These are phyloP conservation scores for Palloptera scutellata DNA, from an alignment of 2,888 invertebrate genomes.

Conservation along the genomic window DNA sequence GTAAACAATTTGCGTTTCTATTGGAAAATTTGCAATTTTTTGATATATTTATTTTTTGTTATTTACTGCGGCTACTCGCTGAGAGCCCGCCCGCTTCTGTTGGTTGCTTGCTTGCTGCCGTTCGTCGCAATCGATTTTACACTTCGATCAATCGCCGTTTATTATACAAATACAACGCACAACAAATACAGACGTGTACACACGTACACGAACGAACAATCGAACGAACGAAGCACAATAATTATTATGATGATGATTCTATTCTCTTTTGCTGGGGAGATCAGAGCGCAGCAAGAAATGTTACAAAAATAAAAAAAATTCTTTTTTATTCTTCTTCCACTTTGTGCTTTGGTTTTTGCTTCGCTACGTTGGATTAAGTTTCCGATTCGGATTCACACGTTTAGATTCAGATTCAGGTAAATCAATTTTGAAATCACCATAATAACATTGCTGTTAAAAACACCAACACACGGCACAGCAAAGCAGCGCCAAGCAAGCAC, in stretches of 20 bases:
- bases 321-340: not conserved
- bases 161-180: slow-evolving; percentile 10
- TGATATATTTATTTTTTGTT: slow-evolving; percentile 6
- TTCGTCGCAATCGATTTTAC: slow-evolving; percentile 36
- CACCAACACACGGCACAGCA: slow-evolving; percentile 34
- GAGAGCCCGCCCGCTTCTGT: slow-evolving; percentile 8
- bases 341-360: slow-evolving; percentile 7
- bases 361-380: slow-evolving; percentile 20
- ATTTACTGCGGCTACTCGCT: slow-evolving; percentile 1
- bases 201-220: slow-evolving; percentile 9
- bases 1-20: slow-evolving; percentile 28
- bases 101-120: slow-evolving; percentile 31
- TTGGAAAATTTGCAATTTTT: slow-evolving; percentile 34
- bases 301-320: not conserved
- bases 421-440: slow-evolving; percentile 50
- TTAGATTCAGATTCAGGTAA: slow-evolving; percentile 48
- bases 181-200: slow-evolving; percentile 11
- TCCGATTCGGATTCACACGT: slow-evolving; percentile 38
- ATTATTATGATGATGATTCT: no score
- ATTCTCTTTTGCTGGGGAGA: no score
- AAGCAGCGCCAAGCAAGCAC: slow-evolving; percentile 9
- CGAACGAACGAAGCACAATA: slow-evolving; percentile 13
- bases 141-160: slow-evolving; percentile 29
- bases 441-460: slow-evolving; percentile 14
- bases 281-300: slow-evolving; percentile 1